Conservation (phyloP, 2,797 vertebrate genomes). For the Podarcis lilfordi region DNA sequence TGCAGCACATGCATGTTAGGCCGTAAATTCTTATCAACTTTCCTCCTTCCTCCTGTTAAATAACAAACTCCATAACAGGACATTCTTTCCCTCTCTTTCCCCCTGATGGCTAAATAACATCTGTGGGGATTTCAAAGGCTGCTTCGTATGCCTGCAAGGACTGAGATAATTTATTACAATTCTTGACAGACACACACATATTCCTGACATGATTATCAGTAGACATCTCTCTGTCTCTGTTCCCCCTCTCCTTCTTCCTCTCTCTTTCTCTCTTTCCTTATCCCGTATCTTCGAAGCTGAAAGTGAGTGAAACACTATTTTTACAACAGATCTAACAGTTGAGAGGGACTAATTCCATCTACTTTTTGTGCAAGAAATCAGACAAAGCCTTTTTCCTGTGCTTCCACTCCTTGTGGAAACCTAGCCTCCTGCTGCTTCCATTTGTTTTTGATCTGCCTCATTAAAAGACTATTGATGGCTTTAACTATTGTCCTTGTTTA, state of each 20-base stretch:
- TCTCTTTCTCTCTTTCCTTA: background rate
- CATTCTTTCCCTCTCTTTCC: constrained; percentile 31
- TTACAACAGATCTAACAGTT: constrained; percentile 57
- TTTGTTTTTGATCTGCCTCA: constrained; percentile 91
- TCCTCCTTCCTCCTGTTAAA: constrained; percentile 64
- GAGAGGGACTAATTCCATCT: constrained; percentile 63
- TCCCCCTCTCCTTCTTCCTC: background rate
- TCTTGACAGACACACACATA: constrained; percentile 64
- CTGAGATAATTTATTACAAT: constrained; percentile 71
- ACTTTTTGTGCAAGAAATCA: constrained; percentile 65
- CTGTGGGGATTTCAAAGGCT: constrained; percentile 69
- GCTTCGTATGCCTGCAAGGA: constrained; percentile 62
- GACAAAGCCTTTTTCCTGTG: constrained; percentile 75
- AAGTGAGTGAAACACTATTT: background rate
- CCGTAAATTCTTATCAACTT: constrained; percentile 70
- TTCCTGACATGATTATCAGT: constrained; percentile 44
- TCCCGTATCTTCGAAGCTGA: background rate
- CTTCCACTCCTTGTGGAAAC: constrained; percentile 78
- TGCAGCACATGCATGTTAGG: constrained; percentile 67
- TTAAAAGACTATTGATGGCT: constrained; percentile 89
- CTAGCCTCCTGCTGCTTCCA: constrained; percentile 82
- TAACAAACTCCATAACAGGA: constrained; percentile 62
- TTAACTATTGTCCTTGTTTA: constrained; percentile 88
- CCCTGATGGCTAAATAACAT: constrained; percentile 65
- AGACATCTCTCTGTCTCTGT: constrained; percentile 30